phyloP scores from a whole-genome alignment of 92 coral and sea anemone genomes.

The Paragorgia papillata region DNA sequence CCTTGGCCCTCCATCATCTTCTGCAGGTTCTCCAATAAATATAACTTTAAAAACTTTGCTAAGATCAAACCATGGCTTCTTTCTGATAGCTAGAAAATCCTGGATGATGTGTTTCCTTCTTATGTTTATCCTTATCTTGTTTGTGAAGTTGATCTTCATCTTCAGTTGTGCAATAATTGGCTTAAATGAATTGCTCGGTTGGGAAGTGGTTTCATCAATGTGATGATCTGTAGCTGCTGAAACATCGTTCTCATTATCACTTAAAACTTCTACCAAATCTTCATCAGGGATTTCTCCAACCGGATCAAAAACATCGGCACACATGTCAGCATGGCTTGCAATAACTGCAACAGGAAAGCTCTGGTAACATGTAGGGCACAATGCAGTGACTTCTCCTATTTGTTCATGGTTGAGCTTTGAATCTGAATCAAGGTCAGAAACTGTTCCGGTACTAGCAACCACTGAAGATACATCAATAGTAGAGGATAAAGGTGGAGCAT shows the following conservation, averaged over 20 bases:
- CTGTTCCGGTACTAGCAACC: no score
- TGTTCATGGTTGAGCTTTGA: no score
- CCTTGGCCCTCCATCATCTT: slow-evolving; percentile 75
- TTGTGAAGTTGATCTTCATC: slow-evolving; percentile 3
- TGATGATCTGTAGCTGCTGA: neutral
- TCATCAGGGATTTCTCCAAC: slow-evolving; percentile 7
- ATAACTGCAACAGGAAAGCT: slow-evolving; percentile 6
- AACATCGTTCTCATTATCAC: neutral
- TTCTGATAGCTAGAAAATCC: slow-evolving; percentile 57
- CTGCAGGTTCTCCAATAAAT: slow-evolving; percentile 69
- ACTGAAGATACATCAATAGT: no score
- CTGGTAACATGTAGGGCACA: slow-evolving; percentile 4
- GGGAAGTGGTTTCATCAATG: slow-evolving; percentile 9
- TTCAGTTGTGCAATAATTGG: slow-evolving; percentile 1
- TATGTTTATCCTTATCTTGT: slow-evolving; percentile 44
- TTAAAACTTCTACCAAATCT: neutral
- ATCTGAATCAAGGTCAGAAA: no score
- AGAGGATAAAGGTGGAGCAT: neutral
- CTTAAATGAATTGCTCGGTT: slow-evolving; percentile 5
- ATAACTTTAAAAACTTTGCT: slow-evolving; percentile 58
- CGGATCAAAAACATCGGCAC: slow-evolving; percentile 10
- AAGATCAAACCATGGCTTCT: slow-evolving; percentile 68
- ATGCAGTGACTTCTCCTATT: slow-evolving; percentile 7
- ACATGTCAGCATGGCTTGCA: slow-evolving; percentile 22
- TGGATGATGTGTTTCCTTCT: slow-evolving; percentile 55